A percentile compares a stretch with the other conserved stretches of the same genome.
Conservation (phyloP, 1,140 invertebrate species). For the Brachionus sp. region DNA sequence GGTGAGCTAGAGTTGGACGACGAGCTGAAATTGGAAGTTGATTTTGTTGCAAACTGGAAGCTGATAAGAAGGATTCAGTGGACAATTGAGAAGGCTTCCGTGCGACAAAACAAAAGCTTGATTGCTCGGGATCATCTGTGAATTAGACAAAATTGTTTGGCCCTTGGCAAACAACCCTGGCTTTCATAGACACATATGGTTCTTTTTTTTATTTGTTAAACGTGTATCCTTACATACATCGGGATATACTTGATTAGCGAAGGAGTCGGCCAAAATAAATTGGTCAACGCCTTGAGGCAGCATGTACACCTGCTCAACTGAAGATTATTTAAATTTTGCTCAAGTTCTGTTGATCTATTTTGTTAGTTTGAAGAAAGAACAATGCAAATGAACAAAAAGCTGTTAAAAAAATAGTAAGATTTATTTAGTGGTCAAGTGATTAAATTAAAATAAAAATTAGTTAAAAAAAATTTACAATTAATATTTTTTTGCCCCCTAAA, state of each 20-base stretch:
- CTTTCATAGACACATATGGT: background rate
- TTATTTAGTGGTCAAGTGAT: background rate
- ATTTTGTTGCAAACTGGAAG: constrained; percentile 12
- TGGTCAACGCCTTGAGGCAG: background rate
- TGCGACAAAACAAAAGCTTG: background rate
- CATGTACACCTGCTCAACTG: background rate
- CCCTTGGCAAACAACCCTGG: background rate
- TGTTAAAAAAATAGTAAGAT: background rate
- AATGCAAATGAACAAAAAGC: background rate
- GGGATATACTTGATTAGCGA: background rate
- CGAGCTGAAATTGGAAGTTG: background rate
- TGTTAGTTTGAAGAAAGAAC: background rate
- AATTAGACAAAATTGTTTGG: background rate
- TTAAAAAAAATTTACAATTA: constrained; percentile 40
- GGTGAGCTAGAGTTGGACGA: too few relatives aligned
- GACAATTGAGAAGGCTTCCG: background rate
- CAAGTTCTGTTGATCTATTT: background rate
- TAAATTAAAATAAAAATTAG: too few relatives aligned
- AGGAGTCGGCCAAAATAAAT: background rate
- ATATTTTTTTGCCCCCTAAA: background rate
- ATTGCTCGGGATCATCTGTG: background rate
- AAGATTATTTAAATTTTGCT: background rate
- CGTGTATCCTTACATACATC: background rate
- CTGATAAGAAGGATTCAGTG: background rate
- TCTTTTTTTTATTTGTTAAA: background rate